These are phyloP conservation scores for Meteorus colon DNA, from an alignment of 2,888 invertebrate species.

Conservation along the genomic window DNA sequence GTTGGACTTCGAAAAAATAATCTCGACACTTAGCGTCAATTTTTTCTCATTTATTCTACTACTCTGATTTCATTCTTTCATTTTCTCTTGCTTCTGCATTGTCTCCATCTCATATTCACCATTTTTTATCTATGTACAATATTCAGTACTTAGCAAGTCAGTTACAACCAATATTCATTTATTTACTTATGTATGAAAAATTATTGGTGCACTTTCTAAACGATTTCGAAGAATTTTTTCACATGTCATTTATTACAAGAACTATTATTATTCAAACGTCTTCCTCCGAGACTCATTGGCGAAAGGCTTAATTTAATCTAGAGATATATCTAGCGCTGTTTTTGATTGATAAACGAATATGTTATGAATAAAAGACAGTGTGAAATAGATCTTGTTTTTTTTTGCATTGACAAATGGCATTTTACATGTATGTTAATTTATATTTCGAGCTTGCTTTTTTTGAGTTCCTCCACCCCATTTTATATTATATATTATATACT, in stretches of 20 bases:
- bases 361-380: slow-evolving; percentile 1
- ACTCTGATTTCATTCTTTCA: background rate
- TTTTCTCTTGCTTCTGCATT: slow-evolving; percentile 15
- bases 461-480: background rate
- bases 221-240: background rate
- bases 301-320: background rate
- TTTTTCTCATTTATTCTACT: background rate
- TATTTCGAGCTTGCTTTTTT: background rate
- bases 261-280: slow-evolving; percentile 3
- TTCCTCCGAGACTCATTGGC: background rate
- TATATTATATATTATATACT: slow-evolving; percentile 10
- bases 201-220: slow-evolving; percentile 1
- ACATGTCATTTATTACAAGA: slow-evolving; percentile 9
- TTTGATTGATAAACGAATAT: background rate
- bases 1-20: background rate
- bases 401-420: slow-evolving; percentile 1
- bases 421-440: background rate
- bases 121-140: slow-evolving; percentile 53
- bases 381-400: slow-evolving; percentile 6
- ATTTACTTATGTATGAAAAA: background rate
- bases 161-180: slow-evolving; percentile 2
- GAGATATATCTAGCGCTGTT: background rate
- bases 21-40: background rate
- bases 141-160: slow-evolving; percentile 37
- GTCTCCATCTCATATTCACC: background rate